Conservation (phyloP, 2,888 invertebrate genomes). For the Cephus pygmeus region DNA sequence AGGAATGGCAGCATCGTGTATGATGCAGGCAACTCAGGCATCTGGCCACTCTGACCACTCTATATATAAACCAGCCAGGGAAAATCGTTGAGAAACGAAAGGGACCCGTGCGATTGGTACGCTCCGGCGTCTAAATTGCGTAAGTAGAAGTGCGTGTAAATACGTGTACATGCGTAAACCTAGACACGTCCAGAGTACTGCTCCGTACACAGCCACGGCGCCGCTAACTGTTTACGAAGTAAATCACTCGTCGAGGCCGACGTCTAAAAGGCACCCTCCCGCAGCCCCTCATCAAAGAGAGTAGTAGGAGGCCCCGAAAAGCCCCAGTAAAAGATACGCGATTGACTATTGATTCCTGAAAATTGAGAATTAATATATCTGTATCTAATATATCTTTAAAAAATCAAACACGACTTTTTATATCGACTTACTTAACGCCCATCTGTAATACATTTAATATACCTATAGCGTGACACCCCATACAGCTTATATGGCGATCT, state of each 20-base stretch:
- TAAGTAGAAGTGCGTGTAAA: background rate
- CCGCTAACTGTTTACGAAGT: slow-evolving; percentile 20
- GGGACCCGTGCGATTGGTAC: background rate
- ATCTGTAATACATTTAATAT: background rate
- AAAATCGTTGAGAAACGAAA: slow-evolving; percentile 6
- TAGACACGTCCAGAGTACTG: background rate
- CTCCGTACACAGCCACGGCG: slow-evolving; percentile 7
- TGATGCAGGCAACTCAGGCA: background rate
- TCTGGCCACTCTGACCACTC: slow-evolving; percentile 8
- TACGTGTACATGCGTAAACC: slow-evolving; percentile 3
- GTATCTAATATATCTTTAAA: background rate
- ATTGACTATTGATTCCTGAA: background rate
- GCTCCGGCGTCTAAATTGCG: background rate
- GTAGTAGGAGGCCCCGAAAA: background rate
- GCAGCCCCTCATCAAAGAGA: slow-evolving; percentile 5
- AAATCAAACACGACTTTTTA: background rate
- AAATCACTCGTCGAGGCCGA: slow-evolving; percentile 22
- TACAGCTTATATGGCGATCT: background rate
- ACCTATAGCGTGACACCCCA: background rate
- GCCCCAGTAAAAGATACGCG: background rate
- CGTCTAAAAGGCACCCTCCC: slow-evolving; percentile 8
- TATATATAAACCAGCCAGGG: slow-evolving; percentile 4
- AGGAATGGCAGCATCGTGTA: background rate
- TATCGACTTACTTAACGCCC: background rate
- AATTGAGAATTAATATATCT: background rate